Base-by-base conservation (phyloP, 2,888 invertebrate species). In the Cryptosula pallasiana region DNA sequence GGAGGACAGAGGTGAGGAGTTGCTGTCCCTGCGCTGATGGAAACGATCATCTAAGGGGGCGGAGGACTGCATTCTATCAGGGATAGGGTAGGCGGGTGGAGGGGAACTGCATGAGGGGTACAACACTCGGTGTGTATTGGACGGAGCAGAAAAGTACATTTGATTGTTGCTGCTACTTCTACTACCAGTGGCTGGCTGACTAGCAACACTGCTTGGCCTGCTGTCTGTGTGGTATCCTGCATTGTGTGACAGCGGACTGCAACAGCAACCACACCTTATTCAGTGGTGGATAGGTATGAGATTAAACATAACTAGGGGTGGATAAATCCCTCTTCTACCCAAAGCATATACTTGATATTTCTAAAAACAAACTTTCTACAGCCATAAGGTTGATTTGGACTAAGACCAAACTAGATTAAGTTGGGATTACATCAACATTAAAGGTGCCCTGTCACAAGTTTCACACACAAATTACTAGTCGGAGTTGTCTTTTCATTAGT, bases 61-160 rank as follows among this genome's bases (percentile, higher is more conserved):
- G 16, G 63, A 63, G 63, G 5, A 29, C 29, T 63, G 32, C 32
- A 63, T 25, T 27, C 32, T 63, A 2, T 63, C 63, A n/a, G 57
- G 9, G 45, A 13, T n/a, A 63, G 29, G 16, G 32, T 63, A 63
- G 5, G 63, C 29, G n/a, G 63, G 32, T 32, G 27, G 63, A 63
- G 63, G 32, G n/a, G 63, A 63, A 34, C 45, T 45, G 45, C 63
- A 63, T 1, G 63, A 63, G 9, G 63, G 63, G 9, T 63, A 32
- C 13, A 63, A n/a, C 27, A 63, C 32, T 27, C 27, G 20, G 63
- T 63, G 63, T 5, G 34, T 13, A 32, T 63, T 63, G 32, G 63
- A 63, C 63, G 63, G 63, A 63, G 63, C 27, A 16, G 63, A 63
- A n/a, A 63, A 32, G 63, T 29, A 63, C 63, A 63, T 63, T n/a